These are phyloP conservation scores for Stenotaenia linearis DNA, from an alignment of 2,888 invertebrate genomes.

Conservation along the genomic window DNA sequence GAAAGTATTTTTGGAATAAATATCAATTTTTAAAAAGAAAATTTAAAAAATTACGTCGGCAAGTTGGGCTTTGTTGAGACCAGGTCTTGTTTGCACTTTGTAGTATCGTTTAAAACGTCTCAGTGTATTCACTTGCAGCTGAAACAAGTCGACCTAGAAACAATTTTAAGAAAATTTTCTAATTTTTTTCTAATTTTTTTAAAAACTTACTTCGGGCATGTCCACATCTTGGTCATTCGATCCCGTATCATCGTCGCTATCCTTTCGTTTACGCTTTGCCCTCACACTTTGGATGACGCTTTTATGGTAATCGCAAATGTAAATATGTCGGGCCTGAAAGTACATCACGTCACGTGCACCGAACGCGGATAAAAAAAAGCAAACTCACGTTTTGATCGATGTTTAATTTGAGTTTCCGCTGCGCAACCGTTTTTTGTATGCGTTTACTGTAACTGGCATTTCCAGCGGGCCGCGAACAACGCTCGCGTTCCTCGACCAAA, in stretches of 20 bases:
- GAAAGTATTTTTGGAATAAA: constrained; percentile 44
- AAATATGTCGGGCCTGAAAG: constrained; percentile 79
- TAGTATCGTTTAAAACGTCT: constrained; percentile 88
- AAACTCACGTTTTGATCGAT: constrained; percentile 68
- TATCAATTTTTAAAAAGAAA: background rate
- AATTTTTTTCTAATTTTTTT: background rate
- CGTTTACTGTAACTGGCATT: constrained; percentile 95
- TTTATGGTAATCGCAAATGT: constrained; percentile 95
- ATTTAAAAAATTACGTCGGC: constrained; percentile 70
- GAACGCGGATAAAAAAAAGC: background rate
- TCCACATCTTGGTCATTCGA: constrained; percentile 90
- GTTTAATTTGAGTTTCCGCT: constrained; percentile 79
- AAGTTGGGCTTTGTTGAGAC: constrained; percentile 88
- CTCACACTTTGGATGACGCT: constrained; percentile 92
- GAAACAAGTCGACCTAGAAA: constrained; percentile 70
- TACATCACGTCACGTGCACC: constrained; percentile 39
- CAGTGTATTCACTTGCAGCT: constrained; percentile 86
- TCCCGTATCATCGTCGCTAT: constrained; percentile 73
- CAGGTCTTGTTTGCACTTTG: constrained; percentile 83
- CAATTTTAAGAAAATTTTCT: constrained; percentile 4
- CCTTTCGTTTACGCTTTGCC: constrained; percentile 72
- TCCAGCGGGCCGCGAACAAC: constrained; percentile 81
- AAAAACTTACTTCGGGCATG: constrained; percentile 63
- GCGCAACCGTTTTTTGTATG: constrained; percentile 90
- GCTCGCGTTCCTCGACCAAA: constrained; percentile 71